A percentile compares a stretch with the other conserved stretches of the same genome.
Conservation (phyloP, 2,797 vertebrate species). For the Anguilla pacifica region DNA sequence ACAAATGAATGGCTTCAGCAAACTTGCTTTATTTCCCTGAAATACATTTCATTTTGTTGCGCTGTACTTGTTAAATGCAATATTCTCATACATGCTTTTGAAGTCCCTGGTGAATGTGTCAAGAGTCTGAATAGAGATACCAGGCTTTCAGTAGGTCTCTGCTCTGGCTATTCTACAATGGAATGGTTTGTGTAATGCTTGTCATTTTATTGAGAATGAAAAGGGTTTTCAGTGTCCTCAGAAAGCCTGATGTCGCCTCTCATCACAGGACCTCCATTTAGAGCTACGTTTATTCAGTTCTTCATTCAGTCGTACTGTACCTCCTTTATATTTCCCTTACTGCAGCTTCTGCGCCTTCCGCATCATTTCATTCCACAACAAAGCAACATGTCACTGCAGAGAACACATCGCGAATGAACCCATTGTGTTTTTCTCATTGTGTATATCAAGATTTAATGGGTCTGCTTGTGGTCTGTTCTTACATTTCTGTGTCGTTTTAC, state of each 20-base stretch:
- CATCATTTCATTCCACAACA: not conserved
- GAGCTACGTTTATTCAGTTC: not conserved
- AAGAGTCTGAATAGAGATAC: not conserved
- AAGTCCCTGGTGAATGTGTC: not conserved
- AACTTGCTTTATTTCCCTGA: not conserved
- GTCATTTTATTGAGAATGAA: not conserved
- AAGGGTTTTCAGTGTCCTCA: not conserved
- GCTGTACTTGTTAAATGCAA: not conserved
- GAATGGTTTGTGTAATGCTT: not conserved
- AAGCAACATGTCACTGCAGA: not conserved
- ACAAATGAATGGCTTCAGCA: slow-evolving; percentile 10
- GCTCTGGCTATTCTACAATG: not conserved
- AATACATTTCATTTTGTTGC: not conserved
- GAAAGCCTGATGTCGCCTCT: not conserved
- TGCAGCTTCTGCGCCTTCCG: not conserved
- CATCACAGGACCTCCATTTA: not conserved
- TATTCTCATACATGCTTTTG: not conserved
- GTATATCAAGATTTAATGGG: slow-evolving; percentile 10
- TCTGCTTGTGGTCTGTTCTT: slow-evolving; percentile 1
- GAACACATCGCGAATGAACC: not conserved
- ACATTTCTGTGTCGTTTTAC: not conserved
- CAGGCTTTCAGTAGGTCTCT: not conserved
- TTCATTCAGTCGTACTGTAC: not conserved
- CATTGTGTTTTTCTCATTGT: not conserved
- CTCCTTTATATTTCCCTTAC: not conserved